These are phyloP conservation scores for Cyaniris semiargus DNA, from an alignment of 2,888 invertebrate species.

Conservation along the genomic window DNA sequence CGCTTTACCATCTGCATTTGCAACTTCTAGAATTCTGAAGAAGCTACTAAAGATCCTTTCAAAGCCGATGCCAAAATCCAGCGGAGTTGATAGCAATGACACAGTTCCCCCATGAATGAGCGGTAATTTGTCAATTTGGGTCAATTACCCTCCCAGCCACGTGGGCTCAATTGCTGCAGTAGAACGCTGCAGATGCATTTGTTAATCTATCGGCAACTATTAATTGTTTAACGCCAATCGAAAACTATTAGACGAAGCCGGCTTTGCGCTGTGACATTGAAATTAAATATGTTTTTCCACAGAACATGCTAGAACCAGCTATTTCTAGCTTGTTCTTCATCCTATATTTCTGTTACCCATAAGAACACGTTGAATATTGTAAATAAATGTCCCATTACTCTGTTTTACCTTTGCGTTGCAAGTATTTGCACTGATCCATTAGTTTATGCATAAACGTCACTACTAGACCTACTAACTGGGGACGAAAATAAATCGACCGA, in stretches of 20 bases:
- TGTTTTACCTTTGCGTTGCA: neutral
- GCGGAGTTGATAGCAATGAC: constrained; percentile 38
- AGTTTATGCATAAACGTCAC: constrained; percentile 20
- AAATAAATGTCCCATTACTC: neutral
- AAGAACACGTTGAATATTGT: neutral
- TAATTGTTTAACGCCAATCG: constrained; percentile 35
- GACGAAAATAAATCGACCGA: constrained; percentile 66
- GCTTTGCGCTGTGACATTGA: constrained; percentile 31
- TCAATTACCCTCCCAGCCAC: constrained; percentile 61
- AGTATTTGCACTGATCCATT: neutral
- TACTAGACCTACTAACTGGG: constrained; percentile 47
- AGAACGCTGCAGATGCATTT: constrained; percentile 64
- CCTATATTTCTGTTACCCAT: too few species aligned
- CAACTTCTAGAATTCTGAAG: too few species aligned
- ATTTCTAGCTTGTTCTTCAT: too few species aligned
- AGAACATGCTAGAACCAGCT: neutral
- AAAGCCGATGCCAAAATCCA: neutral
- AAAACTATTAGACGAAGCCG: constrained; percentile 22
- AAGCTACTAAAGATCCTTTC: neutral
- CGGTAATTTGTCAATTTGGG: constrained; percentile 70
- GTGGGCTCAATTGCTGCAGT: constrained; percentile 62
- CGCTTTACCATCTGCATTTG: too few species aligned
- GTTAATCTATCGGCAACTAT: constrained; percentile 51
- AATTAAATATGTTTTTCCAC: neutral
- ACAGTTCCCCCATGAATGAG: constrained; percentile 51